phyloP scores from a whole-genome alignment of 2,113 vertebrate species.

The Barbus barbus region DNA sequence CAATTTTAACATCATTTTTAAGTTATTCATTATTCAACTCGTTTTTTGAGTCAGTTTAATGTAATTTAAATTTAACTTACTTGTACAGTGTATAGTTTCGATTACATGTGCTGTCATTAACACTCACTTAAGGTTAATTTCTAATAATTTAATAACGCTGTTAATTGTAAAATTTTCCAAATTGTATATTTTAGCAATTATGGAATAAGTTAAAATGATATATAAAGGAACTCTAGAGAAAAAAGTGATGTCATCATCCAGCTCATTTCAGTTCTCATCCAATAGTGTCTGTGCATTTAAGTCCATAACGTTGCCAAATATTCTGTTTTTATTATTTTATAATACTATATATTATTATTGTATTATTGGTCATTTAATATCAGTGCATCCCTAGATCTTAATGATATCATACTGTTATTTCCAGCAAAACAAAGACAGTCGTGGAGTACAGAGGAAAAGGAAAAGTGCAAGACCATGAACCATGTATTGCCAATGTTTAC shows the following conservation, averaged over 20 bases:
- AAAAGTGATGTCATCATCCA: background rate
- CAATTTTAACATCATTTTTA: too few relatives aligned
- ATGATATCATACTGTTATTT: slow-evolving; percentile 9
- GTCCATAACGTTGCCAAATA: background rate
- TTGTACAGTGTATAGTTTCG: background rate
- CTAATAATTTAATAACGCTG: background rate
- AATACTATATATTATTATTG: background rate
- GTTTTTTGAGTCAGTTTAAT: too few relatives aligned
- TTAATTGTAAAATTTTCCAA: background rate
- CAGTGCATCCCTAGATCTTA: background rate
- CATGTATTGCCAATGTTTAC: background rate
- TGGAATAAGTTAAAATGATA: background rate
- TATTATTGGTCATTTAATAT: background rate
- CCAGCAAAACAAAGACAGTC: background rate
- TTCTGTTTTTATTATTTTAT: background rate
- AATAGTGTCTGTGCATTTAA: background rate
- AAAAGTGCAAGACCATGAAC: slow-evolving; percentile 22
- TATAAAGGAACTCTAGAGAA: background rate
- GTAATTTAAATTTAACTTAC: too few relatives aligned
- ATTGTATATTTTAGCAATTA: background rate
- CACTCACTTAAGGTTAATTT: background rate
- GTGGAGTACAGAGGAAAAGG: background rate
- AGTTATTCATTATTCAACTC: too few relatives aligned
- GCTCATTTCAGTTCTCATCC: background rate
- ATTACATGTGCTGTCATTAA: background rate